Evolutionary conservation across 2,113 vertebrate genomes (phyloP).

Genomic region (Pan troglodytes): DNA sequence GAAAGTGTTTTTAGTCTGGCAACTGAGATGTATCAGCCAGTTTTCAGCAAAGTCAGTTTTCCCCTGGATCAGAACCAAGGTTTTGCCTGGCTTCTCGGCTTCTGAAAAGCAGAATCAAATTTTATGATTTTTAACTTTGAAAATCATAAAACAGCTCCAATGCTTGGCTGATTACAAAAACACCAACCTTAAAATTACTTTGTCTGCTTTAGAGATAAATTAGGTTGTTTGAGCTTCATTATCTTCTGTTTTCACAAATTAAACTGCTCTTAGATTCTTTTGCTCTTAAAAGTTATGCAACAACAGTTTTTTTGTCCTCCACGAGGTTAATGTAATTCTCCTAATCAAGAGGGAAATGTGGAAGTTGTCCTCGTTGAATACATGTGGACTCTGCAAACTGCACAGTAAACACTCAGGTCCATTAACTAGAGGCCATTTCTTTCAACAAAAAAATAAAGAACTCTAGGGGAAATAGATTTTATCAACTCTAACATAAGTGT

Average conservation of each 20-base stretch:
- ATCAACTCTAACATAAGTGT: background rate
- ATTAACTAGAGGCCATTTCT: background rate
- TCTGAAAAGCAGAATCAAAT: background rate
- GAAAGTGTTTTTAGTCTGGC: background rate
- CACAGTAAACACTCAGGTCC: background rate
- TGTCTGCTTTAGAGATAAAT: slow-evolving; percentile 13
- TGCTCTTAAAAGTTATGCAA: slow-evolving; percentile 34
- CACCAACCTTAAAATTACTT: slow-evolving; percentile 25
- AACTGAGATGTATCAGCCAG: background rate
- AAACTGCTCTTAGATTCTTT: slow-evolving; percentile 13
- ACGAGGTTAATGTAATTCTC: background rate
- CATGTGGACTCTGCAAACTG: background rate
- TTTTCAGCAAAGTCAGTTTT: background rate
- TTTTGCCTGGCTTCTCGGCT: background rate
- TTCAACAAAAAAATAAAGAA: background rate
- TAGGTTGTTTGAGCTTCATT: slow-evolving; percentile 16
- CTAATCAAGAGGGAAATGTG: background rate
- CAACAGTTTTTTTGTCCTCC: background rate
- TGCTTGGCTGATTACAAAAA: background rate
- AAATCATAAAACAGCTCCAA: background rate
- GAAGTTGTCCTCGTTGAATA: background rate
- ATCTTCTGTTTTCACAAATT: slow-evolving; percentile 29
- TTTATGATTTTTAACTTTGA: background rate
- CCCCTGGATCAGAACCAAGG: background rate
- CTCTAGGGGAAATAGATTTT: background rate